Evolutionary conservation across 2,888 invertebrate species (phyloP), one percentile per base, ranked within the genome.

Genomic region (Mayetiola destructor): DNA sequence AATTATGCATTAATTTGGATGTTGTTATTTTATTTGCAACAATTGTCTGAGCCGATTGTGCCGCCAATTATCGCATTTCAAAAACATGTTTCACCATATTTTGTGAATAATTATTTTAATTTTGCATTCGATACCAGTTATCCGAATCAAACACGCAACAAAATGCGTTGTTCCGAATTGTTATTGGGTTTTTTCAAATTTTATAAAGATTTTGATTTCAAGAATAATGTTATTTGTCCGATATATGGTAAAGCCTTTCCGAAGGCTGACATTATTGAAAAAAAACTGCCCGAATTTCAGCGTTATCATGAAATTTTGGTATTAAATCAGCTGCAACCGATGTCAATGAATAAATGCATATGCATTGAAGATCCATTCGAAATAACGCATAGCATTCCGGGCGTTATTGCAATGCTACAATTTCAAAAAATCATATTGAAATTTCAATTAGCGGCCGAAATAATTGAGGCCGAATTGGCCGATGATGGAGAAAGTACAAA

Each of bases 361-460:
- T 55, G 55, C 55, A 55, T 55, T 9, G 36, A 55, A 37, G 55
- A 55, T 55, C 55, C 55, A 35, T 55, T 55, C 20, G 55, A 55
- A 35, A 35, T 37, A n/a, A 35, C 23, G 6, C 55, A 35, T 12
- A 12, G 23, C 3, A 55, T 55, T 23, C 36, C 55, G 6, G 55
- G 35, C 14, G 16, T 9, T 2, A 35, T 55, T 37, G 35, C 37
- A 18, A 21, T 10, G 14, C 8, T n/a, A 23, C 21, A 35, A 9
- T 55, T 55, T 21, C 6, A 37, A 20, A 35, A 36, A 6, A 35
- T 55, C 14, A n/a, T 55, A 14, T 23, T 9, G 37, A 55, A 55
- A 55, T 23, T 55, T 23, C 21, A 37, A 14, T 55, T 21, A n/a
- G 23, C 37, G 2, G 37, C 21, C n/a, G 37, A 55, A 21, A 55